Base-by-base conservation (phyloP, 2,888 invertebrate species). In the Nipponacmea schrenckii region DNA sequence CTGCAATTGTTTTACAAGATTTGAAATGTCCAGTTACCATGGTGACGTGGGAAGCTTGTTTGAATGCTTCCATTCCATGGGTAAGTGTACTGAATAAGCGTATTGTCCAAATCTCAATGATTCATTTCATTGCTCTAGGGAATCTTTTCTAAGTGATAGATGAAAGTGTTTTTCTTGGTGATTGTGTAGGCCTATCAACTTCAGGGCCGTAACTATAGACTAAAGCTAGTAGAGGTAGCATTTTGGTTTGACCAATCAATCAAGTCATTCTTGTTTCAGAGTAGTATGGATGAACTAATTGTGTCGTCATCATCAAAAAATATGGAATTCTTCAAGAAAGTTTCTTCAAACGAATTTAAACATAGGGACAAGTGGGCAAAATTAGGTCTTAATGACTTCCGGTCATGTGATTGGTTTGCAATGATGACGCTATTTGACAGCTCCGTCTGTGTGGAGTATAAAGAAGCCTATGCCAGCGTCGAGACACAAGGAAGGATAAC, bases 21-120 rank as follows among this genome's bases (percentile, higher is more conserved):
- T 89, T 91, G 50, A 88, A 85, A 65, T 86, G 85, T 62, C 92
- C 92, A 17, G 89, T 93, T 1, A 91, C 89, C 69, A 86, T 94
- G 45, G 84, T 93, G 8, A 93, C 94, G 0, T 94, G 93, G 93
- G 94, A 95, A 86, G 89, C 92, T 0, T 81, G 81, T 45, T 24
- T 72, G 4, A 62, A 74, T 26, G 39, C 65, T 20, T 44, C 31
- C 20, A 20, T 26, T 8, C 1, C 7, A 5, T 39, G 39, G 39
- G 39, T 39, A 39, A 39, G 39, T 39, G 31, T 31, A 39, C 10
- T 39, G 39, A 8, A 39, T 39, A 39, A 39, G 39, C 10, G 1
- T 39, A 5, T 10, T 39, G 39, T 10, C 10, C 39, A 8, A 2
- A 39, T 39, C 39, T 39, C 8, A 39, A 39, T 39, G 3, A 39